Percentiles rank a stretch among this genome's conserved stretches.
phyloP scores from a whole-genome alignment of 2,113 vertebrate genomes.

The Lonchura striata region DNA sequence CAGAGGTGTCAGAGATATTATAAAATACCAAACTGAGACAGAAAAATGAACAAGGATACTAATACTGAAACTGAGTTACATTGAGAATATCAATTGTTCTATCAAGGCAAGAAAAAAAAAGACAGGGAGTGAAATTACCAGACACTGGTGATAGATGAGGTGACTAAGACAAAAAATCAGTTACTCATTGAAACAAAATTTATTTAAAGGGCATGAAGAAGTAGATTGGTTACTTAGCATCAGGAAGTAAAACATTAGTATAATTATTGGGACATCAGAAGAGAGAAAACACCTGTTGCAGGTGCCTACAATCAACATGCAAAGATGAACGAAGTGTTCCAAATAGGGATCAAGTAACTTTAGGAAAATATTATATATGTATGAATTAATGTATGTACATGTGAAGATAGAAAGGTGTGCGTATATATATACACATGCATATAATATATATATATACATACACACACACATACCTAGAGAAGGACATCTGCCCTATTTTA shows the following conservation, averaged over 20 bases:
- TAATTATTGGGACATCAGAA: neutral
- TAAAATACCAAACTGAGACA: neutral
- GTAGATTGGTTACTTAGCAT: neutral
- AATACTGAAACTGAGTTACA: neutral
- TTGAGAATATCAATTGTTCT: neutral
- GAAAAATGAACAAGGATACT: neutral
- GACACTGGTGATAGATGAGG: neutral
- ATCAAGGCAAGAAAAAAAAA: neutral
- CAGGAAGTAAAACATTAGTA: neutral
- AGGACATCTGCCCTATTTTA: neutral
- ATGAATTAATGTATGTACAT: neutral
- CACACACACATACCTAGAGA: neutral
- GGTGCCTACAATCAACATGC: neutral
- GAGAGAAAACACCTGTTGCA: neutral
- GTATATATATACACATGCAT: too few species aligned
- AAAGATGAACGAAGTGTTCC: neutral
- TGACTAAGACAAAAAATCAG: neutral
- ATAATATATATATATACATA: too few species aligned
- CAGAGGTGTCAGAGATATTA: neutral
- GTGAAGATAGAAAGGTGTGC: too few species aligned
- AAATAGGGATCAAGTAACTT: neutral
- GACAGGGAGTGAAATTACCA: neutral
- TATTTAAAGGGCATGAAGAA: neutral
- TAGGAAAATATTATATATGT: neutral
- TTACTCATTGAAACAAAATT: neutral